Evolutionary conservation across 2,888 invertebrate species (phyloP), one percentile per base, ranked within the genome.

Genomic region (Eremobia ochroleuca): DNA sequence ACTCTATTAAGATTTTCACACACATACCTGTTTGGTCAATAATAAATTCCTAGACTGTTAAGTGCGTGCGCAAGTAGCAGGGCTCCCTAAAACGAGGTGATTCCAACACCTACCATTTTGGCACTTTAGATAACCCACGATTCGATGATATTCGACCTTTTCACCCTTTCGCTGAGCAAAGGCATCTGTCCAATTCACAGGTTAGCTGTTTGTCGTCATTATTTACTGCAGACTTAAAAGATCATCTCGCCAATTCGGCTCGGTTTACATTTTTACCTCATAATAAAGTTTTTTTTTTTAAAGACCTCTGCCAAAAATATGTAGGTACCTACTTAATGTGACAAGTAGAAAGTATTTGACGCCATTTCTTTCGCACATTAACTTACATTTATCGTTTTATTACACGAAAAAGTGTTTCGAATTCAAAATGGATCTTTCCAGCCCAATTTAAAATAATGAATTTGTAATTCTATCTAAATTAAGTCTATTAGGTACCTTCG

Each of bases 81-180:
- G 34, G 18, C 8, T n/a, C 68, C 15, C 18, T 64, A 58, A 75
- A 40, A 66, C 46, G n/a, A 18, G 9, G 9, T 9, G 8, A 25
- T 34, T 25, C 40, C 64, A 34, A 74, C 18, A 59, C 11, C 21
- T 15, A 49, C 31, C 25, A 58, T 13, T 79, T 52, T 71, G 64
- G 34, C 31, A 49, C 25, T 81, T 65, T 40, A 55, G 34, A 46
- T 62, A 28, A 55, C 28, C n/a, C 34, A 49, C 62, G 77, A 62
- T 67, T 76, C 46, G 18, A 67, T 55, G 76, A 40, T 64, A 82
- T 79, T 79, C 82, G 82, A 82, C 67, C 62, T 82, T 82, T 82
- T 49, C 40, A 58, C 62, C 61, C 18, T 79, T 65, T 81, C 25
- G 34, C 58, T 28, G 34, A 77, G 77, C 40, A 76, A 52, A 59